Conservation (phyloP, 1,140 invertebrate species). For the Potamilus streckersoni region DNA sequence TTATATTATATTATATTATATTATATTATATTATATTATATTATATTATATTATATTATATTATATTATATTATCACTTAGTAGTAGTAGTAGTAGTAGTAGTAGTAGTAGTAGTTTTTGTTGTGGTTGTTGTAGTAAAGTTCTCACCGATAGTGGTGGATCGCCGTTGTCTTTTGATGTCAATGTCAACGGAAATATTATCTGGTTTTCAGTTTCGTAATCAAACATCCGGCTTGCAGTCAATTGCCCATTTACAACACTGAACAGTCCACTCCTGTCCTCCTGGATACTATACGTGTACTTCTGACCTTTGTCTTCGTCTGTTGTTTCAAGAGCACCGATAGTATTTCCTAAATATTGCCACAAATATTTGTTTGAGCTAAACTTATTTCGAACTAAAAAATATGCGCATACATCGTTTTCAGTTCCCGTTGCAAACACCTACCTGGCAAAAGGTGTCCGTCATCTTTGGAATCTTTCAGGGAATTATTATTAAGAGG, state of each 20-base stretch:
- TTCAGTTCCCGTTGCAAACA: background rate
- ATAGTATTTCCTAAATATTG: conserved; percentile 36
- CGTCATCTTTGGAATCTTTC: too few relatives aligned
- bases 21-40: too few relatives aligned
- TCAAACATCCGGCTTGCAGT: conserved; percentile 36
- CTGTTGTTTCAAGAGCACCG: conserved; percentile 32
- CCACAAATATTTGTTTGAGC: background rate
- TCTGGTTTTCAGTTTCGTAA: conserved; percentile 36
- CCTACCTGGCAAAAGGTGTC: too few relatives aligned
- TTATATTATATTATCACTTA: too few relatives aligned
- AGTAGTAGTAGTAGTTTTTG: too few relatives aligned
- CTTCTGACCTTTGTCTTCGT: conserved; percentile 43
- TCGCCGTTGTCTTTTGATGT: conserved; percentile 37
- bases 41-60: too few relatives aligned
- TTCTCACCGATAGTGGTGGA: conserved; percentile 33
- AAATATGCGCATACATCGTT: background rate
- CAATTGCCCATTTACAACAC: conserved; percentile 29
- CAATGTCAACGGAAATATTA: conserved; percentile 37
- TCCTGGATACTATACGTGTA: conserved; percentile 39
- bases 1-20: too few relatives aligned
- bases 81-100: too few relatives aligned
- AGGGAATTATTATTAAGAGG: too few relatives aligned
- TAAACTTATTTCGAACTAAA: background rate
- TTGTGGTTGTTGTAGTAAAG: background rate
- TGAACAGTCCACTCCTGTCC: conserved; percentile 42